Base-by-base conservation (phyloP, 92 coral and sea anemone genomes). In the Zoanthus gigantus region DNA sequence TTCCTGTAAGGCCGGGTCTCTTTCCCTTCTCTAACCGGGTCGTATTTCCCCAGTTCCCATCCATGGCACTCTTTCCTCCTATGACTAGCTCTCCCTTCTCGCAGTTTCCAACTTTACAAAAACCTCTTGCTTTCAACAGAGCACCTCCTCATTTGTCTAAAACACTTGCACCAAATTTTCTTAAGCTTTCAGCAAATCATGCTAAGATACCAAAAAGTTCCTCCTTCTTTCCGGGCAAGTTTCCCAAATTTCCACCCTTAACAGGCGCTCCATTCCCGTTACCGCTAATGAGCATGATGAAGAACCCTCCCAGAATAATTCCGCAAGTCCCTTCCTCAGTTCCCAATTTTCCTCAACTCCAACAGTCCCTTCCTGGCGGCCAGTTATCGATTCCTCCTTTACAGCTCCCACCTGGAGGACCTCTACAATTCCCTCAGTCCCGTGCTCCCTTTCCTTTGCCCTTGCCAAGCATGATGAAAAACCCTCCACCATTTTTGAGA, bases 271-370 rank as follows among this genome's bases (percentile, higher is more conserved):
- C 74, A 8, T 81, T 81, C 29, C 85, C 85, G 12, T 17, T 81
- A 32, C 85, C 85, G 52, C 47, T 81, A 50, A 66, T 81, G 85
- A 81, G 85, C 3, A 81, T 81, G 85, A 81, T 81, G 85, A 81
- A 81, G 52, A 81, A 81, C 28, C 85, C 85, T 4, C 85, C 85
- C 17, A 66, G 23, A 12, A 66, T 81, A 17, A 66, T 81, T 23
- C 75, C 85, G 13, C 85, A 65, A n/a, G 6, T 74, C 2, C 74
- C 85, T 18, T 48, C 37, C 10, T 18, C 58, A 12, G 57, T 65
- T 48, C 61, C 85, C 29, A 81, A 47, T 29, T 66, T 65, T 23
- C 58, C 47, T 30, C 75, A 46, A 23, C 66, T 66, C 46, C 85
- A 81, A 42, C 85, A 81, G 42, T 61, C 74, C 31, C 61, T 34